Evolutionary conservation across 2,888 invertebrate species (phyloP).

Genomic region (Catocala fraxini): DNA sequence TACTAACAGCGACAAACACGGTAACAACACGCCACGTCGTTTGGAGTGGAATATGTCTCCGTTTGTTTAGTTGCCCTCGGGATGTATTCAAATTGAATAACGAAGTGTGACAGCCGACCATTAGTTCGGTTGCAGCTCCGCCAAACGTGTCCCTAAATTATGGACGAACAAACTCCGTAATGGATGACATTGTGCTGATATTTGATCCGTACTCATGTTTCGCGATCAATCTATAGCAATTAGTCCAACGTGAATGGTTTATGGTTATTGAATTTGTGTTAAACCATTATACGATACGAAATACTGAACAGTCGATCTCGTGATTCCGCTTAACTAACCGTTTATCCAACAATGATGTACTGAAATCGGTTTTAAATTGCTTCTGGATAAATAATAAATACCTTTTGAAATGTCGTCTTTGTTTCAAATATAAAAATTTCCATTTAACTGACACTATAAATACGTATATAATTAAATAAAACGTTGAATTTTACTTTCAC

Average conservation of each 20-base stretch:
- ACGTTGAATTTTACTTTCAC: no score
- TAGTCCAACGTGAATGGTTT: slow-evolving; percentile 31
- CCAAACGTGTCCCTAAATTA: slow-evolving; percentile 36
- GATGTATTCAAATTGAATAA: slow-evolving; percentile 66
- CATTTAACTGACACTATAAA: no score
- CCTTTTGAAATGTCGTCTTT: slow-evolving; percentile 16
- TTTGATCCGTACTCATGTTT: slow-evolving; percentile 21
- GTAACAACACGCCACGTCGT: slow-evolving; percentile 25
- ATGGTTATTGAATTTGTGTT: slow-evolving; percentile 41
- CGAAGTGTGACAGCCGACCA: slow-evolving; percentile 57
- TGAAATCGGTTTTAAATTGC: slow-evolving; percentile 25
- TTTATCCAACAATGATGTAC: slow-evolving; percentile 13
- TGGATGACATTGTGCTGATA: slow-evolving; percentile 35
- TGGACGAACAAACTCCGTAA: slow-evolving; percentile 38
- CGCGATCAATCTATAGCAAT: slow-evolving; percentile 41
- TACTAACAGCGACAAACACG: slow-evolving; percentile 12
- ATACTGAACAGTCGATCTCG: slow-evolving; percentile 17
- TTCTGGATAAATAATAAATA: slow-evolving; percentile 9
- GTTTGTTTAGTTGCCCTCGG: slow-evolving; percentile 56
- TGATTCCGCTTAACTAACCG: slow-evolving; percentile 21
- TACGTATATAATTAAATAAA: no score
- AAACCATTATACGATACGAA: slow-evolving; percentile 24
- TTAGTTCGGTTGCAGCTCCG: slow-evolving; percentile 38
- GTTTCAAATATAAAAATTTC: background rate
- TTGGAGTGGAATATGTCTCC: slow-evolving; percentile 25